phyloP scores from a whole-genome alignment of 2,113 vertebrate genomes.

The Urocitellus parryii region DNA sequence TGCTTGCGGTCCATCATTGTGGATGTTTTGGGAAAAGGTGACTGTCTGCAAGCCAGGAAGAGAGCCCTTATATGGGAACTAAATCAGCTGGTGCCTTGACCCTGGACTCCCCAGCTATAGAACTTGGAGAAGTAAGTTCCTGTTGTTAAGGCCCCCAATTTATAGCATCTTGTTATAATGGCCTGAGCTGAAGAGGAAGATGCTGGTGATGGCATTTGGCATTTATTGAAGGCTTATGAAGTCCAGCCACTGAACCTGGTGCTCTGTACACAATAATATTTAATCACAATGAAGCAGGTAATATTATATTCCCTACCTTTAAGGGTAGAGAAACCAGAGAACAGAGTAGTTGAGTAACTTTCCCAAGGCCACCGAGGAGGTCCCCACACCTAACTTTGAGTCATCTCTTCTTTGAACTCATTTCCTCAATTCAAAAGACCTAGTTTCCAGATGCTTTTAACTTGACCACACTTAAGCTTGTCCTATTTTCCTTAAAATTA shows the following conservation, averaged over 20 bases:
- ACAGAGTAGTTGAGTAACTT: background rate
- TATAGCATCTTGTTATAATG: background rate
- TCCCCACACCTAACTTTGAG: background rate
- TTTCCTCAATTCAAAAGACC: background rate
- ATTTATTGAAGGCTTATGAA: background rate
- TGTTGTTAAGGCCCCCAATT: background rate
- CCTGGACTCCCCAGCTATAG: background rate
- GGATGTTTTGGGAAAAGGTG: background rate
- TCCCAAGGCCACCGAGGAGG: background rate
- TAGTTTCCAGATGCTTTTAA: background rate
- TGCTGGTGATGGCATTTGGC: background rate
- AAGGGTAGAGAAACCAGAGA: conserved; percentile 22
- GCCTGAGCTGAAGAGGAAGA: background rate
- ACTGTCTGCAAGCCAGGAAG: background rate
- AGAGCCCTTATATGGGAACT: background rate
- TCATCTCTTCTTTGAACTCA: background rate
- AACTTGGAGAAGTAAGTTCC: background rate
- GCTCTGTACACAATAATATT: background rate
- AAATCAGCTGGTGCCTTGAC: background rate
- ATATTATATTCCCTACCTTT: background rate
- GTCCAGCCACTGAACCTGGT: background rate
- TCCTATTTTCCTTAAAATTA: conserved; percentile 37
- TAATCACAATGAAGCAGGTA: background rate
- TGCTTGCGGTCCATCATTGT: background rate
- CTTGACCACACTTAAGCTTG: background rate